Base-by-base conservation (phyloP, 2,113 vertebrate species). In the Psittacula cyanocephala region DNA sequence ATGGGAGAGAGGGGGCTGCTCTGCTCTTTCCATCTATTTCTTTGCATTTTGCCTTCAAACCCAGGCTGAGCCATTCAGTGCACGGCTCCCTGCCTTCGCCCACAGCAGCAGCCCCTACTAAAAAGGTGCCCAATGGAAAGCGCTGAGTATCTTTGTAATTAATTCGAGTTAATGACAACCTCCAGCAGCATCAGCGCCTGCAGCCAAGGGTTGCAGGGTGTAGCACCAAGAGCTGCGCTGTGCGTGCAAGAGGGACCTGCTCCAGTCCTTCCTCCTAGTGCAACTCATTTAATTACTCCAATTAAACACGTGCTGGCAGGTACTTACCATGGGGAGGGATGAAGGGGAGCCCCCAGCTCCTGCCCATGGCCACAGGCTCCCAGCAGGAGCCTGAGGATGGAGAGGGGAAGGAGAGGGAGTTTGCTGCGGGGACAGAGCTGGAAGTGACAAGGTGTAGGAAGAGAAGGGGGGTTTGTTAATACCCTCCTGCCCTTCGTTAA, bases 141-240 rank as follows among this genome's bases (percentile, higher is more conserved):
- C 3, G 1, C 49, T 16, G 33, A 39, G 23, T 50, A 14, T 46
- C 63, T 82, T 50, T 25, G 68, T 29, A 69, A 86, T 84, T 94
- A 95, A 89, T 91, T 60, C 43, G 41, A 28, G 41, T 39, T 89
- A 95, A 93, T 19, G 29, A 93, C 13, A 47, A 52, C 60, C 39
- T 84, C 49, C 72, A 69, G 68, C 63, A 71, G 70, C 80, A 71
- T 18, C 71, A 23, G 25, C 7, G 25, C 59, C n/a, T 5, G 4
- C 59, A 77, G 64, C 33, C 64, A 59, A 22, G 44, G 3, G 28
- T 52, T 59, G n/a, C 60, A 49, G 41, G n/a, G 47, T 33, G 25
- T 17, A 31, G 27, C 9, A 47, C 0, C 1, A 92, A 74, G 29
- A 63, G 55, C 67, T 67, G 28, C 7, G 3, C 17, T 8, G 0